Conservation (phyloP, 2,113 vertebrate genomes). For the cattle (Bos taurus) region DNA sequence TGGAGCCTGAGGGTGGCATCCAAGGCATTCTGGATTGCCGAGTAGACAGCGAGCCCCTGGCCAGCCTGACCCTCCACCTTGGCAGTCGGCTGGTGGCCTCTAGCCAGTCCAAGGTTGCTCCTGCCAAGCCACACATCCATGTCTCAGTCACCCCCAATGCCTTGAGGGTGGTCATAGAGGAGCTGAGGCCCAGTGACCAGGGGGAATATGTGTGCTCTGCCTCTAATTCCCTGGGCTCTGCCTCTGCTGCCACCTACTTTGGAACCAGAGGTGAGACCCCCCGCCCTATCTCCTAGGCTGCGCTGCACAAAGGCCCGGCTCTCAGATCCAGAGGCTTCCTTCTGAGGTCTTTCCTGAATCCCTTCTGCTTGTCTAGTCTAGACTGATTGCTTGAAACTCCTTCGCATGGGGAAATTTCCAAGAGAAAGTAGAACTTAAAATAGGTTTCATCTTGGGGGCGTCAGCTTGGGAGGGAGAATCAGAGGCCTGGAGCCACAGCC, state of each 20-base stretch:
- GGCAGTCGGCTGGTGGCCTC: slow-evolving; percentile 65
- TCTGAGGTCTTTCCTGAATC: not conserved
- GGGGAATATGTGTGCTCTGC: slow-evolving; percentile 76
- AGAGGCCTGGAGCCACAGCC: not conserved
- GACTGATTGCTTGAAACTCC: not conserved
- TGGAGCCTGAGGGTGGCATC: slow-evolving; percentile 70
- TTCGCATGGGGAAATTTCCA: not conserved
- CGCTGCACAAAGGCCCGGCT: not conserved
- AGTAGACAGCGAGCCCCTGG: slow-evolving; percentile 72
- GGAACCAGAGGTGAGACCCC: slow-evolving; percentile 57
- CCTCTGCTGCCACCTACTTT: slow-evolving; percentile 62
- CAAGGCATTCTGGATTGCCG: slow-evolving; percentile 76
- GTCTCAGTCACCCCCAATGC: slow-evolving; percentile 62
- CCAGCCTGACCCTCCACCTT: slow-evolving; percentile 71
- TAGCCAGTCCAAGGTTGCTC: not conserved
- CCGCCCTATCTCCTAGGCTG: not conserved
- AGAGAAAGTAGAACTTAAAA: not conserved
- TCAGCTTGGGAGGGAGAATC: not conserved
- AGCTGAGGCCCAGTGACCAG: not conserved
- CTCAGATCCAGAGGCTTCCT: not conserved
- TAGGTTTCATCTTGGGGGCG: not conserved
- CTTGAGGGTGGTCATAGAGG: slow-evolving; percentile 69
- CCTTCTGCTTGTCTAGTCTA: not conserved
- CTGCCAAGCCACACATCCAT: fast-evolving
- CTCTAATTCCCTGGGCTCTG: slow-evolving; percentile 71